Evolutionary conservation across 2,888 invertebrate species (phyloP).

Genomic region (Hydropsyche betteni): DNA sequence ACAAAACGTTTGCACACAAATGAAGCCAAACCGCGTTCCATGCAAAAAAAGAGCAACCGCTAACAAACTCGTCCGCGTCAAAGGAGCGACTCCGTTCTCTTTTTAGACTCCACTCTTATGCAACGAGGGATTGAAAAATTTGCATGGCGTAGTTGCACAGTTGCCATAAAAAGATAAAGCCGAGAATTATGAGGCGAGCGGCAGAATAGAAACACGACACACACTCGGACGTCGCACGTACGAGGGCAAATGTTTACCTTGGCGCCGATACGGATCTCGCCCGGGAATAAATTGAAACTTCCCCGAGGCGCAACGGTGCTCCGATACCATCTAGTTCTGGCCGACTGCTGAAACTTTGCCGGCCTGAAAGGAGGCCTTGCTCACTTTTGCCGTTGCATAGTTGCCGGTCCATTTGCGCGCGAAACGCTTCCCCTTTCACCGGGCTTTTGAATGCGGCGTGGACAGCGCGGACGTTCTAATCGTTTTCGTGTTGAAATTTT

Average conservation of each 20-base stretch:
- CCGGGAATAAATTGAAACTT: slow-evolving; percentile 48
- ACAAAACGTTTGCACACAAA: background rate
- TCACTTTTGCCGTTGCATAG: too few relatives aligned
- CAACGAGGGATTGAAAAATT: slow-evolving; percentile 28
- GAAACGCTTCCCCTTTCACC: too few relatives aligned
- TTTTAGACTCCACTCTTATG: background rate
- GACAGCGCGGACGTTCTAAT: too few relatives aligned
- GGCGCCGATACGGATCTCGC: slow-evolving; percentile 45
- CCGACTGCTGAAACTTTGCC: too few relatives aligned
- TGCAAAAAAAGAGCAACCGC: background rate
- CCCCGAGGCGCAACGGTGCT: slow-evolving; percentile 28
- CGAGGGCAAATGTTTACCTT: slow-evolving; percentile 45
- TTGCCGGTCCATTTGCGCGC: too few relatives aligned
- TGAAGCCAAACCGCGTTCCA: background rate
- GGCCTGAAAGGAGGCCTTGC: too few relatives aligned
- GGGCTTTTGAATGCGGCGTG: too few relatives aligned
- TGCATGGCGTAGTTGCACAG: slow-evolving; percentile 14
- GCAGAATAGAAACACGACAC: background rate
- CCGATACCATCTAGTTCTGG: slow-evolving; percentile 36
- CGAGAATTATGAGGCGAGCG: slow-evolving; percentile 43
- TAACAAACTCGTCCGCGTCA: background rate
- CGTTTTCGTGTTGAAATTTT: too few relatives aligned
- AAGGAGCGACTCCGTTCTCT: background rate
- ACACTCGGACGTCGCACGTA: slow-evolving; percentile 4
- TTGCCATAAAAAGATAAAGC: slow-evolving; percentile 41